Evolutionary conservation across 2,888 invertebrate genomes (phyloP).

Genomic region (Stramonita haemastoma): DNA sequence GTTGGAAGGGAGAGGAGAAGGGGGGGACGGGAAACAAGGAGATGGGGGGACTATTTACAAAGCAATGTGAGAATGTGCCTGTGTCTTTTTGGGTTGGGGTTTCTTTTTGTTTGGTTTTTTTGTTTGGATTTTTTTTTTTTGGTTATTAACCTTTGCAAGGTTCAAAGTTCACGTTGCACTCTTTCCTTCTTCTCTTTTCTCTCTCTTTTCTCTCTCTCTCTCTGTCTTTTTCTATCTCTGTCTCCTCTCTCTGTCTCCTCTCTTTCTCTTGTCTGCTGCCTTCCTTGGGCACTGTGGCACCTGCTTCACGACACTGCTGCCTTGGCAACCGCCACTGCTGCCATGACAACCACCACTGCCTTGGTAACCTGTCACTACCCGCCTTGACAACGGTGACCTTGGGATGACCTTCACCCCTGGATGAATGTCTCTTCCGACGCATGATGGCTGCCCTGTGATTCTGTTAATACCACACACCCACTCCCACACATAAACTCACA

Average conservation of each 20-base stretch:
- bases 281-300: conserved; percentile 9
- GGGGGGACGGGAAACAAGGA: too few relatives aligned
- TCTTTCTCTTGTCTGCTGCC: conserved; percentile 40
- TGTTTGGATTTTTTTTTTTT: not conserved
- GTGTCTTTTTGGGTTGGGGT: not conserved
- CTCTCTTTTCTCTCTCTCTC: not conserved
- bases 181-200: conserved; percentile 36
- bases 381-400: conserved; percentile 37
- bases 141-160: conserved; percentile 20
- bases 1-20: too few relatives aligned
- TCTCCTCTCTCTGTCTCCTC: not conserved
- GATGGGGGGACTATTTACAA: not conserved
- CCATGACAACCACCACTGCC: conserved; percentile 35
- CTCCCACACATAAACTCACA: conserved; percentile 3
- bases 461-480: not conserved
- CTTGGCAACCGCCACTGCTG: conserved; percentile 27
- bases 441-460: conserved; percentile 22
- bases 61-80: not conserved
- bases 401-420: conserved; percentile 26
- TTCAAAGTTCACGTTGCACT: conserved; percentile 40
- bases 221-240: not conserved
- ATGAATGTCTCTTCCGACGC: not conserved
- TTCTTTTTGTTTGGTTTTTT: too few relatives aligned
- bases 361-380: conserved; percentile 25
- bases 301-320: not conserved